Base-by-base conservation (phyloP, 2,888 invertebrate species). In the Philaethria dido region DNA sequence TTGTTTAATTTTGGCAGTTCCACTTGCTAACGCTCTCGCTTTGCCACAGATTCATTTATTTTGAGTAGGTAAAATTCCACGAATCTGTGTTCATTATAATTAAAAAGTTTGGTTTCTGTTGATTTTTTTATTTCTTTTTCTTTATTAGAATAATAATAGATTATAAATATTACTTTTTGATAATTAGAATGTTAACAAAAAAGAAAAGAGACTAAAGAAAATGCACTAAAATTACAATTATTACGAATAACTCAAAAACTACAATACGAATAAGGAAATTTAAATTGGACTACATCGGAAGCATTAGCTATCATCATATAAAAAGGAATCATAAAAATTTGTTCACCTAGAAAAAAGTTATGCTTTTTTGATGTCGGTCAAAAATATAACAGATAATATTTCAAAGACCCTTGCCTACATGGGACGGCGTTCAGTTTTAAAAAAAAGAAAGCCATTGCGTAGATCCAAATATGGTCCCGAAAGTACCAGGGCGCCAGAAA, bases 391-490 rank as follows among this genome's bases (percentile, higher is more conserved):
- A 33, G 5, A 18, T 48, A 22, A 13, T 47, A 33, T 33, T 16
- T 11, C 16, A 14, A n/a, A 14, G 11, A 8, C 45, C 18, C 13
- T 45, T 18, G 18, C 18, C 13, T 20, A 8, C 9, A 52, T 29
- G 16, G 22, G n/a, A 5, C 3, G 29, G 8, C 1, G 13, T 0
- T n/a, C 9, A 1, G 9, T 29, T 52, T 16, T 8, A 62, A 50
- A 50, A 57, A 57, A 39, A 52, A 22, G 45, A 47, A 36, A 48
- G 13, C 48, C 42, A 68, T 75, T 76, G 74, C 82, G 86, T 86
- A 84, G 86, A 82, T 80, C 89, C 89, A 85, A 89, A 90, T 90
- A 91, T 84, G 89, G 89, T 73, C 78, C 80, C 82, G 71, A 82
- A 85, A 83, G 78, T 89, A 92, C 88, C 76, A 90, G 89, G 89